Evolutionary conservation across 2,888 invertebrate species (phyloP), one percentile per base, ranked within the genome.

Genomic region (Lithophane leautieri): DNA sequence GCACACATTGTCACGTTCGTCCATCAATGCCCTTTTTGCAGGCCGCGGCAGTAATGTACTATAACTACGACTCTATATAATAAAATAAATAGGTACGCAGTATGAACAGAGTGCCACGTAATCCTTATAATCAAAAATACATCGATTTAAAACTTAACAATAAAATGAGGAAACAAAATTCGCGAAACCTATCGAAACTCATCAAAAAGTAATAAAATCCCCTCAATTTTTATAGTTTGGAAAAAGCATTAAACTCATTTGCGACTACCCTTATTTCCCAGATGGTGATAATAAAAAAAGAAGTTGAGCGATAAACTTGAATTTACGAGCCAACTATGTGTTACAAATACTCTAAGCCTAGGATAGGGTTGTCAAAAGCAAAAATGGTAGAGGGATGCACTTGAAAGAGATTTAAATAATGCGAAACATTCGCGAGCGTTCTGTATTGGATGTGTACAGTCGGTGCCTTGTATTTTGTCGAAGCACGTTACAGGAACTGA

Each of bases 251-350:
- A 73, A 76, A 83, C 76, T 81, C 83, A 82, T 84, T 79, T 75
- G 80, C 61, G 82, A 70, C 63, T 34, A 22, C 44, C 62, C 77
- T 77, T 73, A 76, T 42, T 83, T 65, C 42, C 78, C 81, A 86
- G 85, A 85, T 83, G 85, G 78, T 63, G 73, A 80, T 78, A 80
- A 85, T 82, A 84, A 85, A 78, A 85, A 84, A 84, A 76, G 19
- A 88, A 88, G 73, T 88, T 84, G 62, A 62, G 66, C 82, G 79
- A 83, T 88, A 84, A 89, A 86, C 73, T 82, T 70, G 67, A 77
- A 88, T 89, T 88, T 88, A 88, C 75, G 87, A 83, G 84, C 76
- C 19, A 83, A 83, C 81, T 87, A 84, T 76, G 69, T 79, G 70
- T 77, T 76, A 79, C 76, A 74, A 78, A 80, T 83, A 50, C 52